Evolutionary conservation across 1,140 invertebrate genomes (phyloP).

Genomic region (Caenorhabditis inopinata): DNA sequence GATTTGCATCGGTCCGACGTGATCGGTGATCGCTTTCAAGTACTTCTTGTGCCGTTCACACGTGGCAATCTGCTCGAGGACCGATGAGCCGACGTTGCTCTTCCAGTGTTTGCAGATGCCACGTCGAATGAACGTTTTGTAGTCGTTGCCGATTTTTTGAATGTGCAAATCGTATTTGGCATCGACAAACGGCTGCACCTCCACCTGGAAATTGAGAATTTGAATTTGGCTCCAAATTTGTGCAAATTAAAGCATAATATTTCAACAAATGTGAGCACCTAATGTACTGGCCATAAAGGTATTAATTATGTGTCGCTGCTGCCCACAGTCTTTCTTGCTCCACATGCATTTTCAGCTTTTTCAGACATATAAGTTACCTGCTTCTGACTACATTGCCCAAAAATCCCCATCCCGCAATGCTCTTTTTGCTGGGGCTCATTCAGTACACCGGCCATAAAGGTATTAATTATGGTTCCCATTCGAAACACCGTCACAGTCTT

Average conservation of each 20-base stretch:
- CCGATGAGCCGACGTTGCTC: constrained; percentile 39
- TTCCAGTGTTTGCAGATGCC: constrained; percentile 43
- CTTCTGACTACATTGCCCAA: too few species aligned
- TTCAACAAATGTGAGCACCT: too few species aligned
- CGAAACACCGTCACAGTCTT: too few species aligned
- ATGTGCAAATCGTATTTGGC: constrained; percentile 46
- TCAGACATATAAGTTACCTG: too few species aligned
- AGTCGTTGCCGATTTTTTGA: constrained; percentile 44
- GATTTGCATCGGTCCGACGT: constrained; percentile 33
- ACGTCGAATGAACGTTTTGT: constrained; percentile 39
- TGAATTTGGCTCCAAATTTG: background rate
- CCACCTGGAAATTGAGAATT: constrained; percentile 25
- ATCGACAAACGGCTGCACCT: constrained; percentile 44
- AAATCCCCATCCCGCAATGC: too few species aligned
- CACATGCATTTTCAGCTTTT: too few species aligned
- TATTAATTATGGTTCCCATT: too few species aligned
- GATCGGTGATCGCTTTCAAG: constrained; percentile 25
- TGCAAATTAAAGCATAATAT: background rate
- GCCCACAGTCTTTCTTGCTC: too few species aligned
- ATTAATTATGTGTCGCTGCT: too few species aligned
- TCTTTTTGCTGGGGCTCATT: too few species aligned
- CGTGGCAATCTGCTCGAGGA: constrained; percentile 38
- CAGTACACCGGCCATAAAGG: too few species aligned
- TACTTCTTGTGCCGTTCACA: constrained; percentile 38
- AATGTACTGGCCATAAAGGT: too few species aligned